phyloP scores from a whole-genome alignment of 2,888 invertebrate species.

The Isotomurus palustris region DNA sequence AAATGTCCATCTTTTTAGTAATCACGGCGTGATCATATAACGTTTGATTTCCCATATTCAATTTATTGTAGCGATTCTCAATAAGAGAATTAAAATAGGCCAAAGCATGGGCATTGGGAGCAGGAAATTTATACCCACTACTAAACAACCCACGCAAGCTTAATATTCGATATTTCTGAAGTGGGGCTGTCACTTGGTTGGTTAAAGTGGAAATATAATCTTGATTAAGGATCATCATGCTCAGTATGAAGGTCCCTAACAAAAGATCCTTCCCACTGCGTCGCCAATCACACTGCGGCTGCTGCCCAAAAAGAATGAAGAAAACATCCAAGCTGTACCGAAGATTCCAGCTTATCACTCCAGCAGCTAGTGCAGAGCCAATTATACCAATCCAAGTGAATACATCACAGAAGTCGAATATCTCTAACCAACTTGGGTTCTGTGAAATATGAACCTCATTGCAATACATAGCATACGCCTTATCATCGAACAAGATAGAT shows the following conservation, averaged over 20 bases:
- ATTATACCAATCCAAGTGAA: background rate
- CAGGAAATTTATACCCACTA: background rate
- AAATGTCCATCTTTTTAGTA: background rate
- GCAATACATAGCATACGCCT: constrained; percentile 1
- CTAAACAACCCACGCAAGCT: background rate
- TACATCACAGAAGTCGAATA: background rate
- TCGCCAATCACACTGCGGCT: background rate
- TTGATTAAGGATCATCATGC: background rate
- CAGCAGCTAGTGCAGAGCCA: background rate
- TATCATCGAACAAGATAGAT: background rate
- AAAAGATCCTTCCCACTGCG: background rate
- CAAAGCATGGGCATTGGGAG: background rate
- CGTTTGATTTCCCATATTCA: background rate
- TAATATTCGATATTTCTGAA: background rate
- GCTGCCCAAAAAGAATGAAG: background rate
- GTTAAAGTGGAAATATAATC: background rate
- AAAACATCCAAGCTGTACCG: background rate
- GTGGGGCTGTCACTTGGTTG: constrained; percentile 2
- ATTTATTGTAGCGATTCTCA: background rate
- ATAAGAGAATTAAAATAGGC: background rate
- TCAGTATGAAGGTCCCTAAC: background rate
- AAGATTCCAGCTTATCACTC: background rate
- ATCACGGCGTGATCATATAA: background rate
- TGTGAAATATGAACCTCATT: background rate
- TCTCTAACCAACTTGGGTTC: constrained; percentile 1